A percentile compares a stretch with the other conserved stretches of the same genome.
Evolutionary conservation across 2,113 vertebrate genomes (phyloP).

Genomic region (Daubentonia madagascariensis): DNA sequence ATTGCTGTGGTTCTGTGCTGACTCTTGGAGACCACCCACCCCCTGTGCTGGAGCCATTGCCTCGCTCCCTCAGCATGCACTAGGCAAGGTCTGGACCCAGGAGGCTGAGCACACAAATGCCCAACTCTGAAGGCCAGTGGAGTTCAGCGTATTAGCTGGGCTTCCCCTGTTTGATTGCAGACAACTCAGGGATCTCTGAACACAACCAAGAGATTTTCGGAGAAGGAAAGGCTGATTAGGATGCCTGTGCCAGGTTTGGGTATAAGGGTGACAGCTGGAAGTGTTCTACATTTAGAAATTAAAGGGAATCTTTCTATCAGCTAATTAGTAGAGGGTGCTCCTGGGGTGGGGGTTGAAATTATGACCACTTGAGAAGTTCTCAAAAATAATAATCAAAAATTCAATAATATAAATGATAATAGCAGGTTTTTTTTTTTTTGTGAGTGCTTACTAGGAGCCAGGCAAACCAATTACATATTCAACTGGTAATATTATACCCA

Average conservation of each 20-base stretch:
- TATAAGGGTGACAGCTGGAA: background rate
- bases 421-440: background rate
- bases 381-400: constrained; percentile 55
- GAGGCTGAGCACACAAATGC: background rate
- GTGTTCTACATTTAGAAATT: background rate
- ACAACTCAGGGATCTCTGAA: background rate
- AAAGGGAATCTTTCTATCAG: background rate
- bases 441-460: background rate
- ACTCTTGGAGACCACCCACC: background rate
- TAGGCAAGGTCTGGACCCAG: background rate
- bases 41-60: background rate
- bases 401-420: constrained; percentile 25
- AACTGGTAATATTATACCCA: background rate
- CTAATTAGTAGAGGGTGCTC: constrained; percentile 1
- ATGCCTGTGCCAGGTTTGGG: background rate
- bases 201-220: background rate
- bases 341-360: background rate
- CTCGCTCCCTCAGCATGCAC: background rate
- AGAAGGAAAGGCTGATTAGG: background rate
- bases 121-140: background rate
- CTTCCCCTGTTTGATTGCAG: background rate
- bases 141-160: background rate
- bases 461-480: background rate
- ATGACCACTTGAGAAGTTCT: constrained; percentile 41
- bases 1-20: background rate